Base-by-base conservation (phyloP, 2,888 invertebrate genomes). In the Deilephila porcellus region DNA sequence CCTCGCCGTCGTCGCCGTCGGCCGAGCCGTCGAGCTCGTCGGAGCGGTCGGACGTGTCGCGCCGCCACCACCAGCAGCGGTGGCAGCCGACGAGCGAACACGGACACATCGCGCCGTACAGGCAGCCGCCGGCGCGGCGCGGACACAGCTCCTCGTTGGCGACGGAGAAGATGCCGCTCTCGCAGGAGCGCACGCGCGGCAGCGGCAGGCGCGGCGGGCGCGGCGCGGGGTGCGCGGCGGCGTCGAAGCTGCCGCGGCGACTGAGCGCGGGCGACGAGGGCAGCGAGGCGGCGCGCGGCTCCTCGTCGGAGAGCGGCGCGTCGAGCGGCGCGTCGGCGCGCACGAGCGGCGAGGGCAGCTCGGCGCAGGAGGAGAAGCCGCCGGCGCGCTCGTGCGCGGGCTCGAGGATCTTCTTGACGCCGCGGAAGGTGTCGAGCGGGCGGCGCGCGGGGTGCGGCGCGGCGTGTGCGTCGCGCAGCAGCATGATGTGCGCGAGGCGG, bases 141-240 rank as follows among this genome's bases (percentile, higher is more conserved):
- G 91, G 90, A 74, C 96, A 96, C 77, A 96, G 95, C 86, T 97
- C 97, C 86, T 97, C 97, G 84, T 97, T 97, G 77, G 97, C 97
- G 82, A 97, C 98, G 73, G 98, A 98, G 95, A 98, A 98, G 88
- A 98, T 98, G 29, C 98, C 98, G 80, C 97, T 97, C 89, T 98
- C 98, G 88, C 98, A 98, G 29, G 98, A 98, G 74, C 80, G 74
- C 72, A 74, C 62, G 97, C 98, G 67, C 98, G 96, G 25, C 98
- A 93, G 53, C 96, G 95, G 74, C 74, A 75, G 83, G 71, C 71
- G 82, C 75, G 72, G 81, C 77, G 60, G 86, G 75, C 78, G 80
- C 76, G 77, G 85, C 78, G 79, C 89, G 74, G 80, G 83, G 80
- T 76, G 81, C 76, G 77, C 75, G 74, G 81, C 82, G 75, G 84